Evolutionary conservation across 1,140 invertebrate species (phyloP).

Genomic region (Scaptomyza graminum): DNA sequence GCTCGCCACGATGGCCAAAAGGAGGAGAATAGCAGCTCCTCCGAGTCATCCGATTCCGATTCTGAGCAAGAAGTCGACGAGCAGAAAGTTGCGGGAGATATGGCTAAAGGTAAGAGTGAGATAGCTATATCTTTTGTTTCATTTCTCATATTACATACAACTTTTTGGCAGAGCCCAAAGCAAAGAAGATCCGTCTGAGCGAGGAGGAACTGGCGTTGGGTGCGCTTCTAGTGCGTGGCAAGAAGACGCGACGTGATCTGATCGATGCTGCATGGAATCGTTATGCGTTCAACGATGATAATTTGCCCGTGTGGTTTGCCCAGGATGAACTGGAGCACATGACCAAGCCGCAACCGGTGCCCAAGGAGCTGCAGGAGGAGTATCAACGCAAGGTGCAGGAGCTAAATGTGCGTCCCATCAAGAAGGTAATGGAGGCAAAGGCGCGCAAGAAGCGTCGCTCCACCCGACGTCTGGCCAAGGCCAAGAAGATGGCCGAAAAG

Average conservation of each 20-base stretch:
- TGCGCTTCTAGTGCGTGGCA: conserved; percentile 92
- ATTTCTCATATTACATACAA: too few relatives aligned
- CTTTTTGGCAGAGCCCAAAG: conserved; percentile 68
- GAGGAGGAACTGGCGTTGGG: conserved; percentile 95
- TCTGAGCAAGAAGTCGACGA: conserved; percentile 56
- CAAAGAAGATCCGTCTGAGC: conserved; percentile 90
- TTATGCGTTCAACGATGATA: conserved; percentile 93
- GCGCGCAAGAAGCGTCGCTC: conserved; percentile 97
- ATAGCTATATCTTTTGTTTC: background rate
- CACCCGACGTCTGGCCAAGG: conserved; percentile 93
- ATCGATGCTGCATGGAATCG: conserved; percentile 96
- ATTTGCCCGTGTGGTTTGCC: conserved; percentile 98
- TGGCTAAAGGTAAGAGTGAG: conserved; percentile 50
- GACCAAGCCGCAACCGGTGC: conserved; percentile 90
- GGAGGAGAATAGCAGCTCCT: conserved; percentile 60
- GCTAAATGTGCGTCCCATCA: conserved; percentile 96
- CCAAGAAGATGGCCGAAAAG: conserved; percentile 97
- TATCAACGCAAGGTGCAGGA: conserved; percentile 92
- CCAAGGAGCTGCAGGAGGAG: conserved; percentile 90
- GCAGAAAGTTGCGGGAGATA: conserved; percentile 43
- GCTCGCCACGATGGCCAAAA: conserved; percentile 63
- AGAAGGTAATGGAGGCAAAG: conserved; percentile 99
- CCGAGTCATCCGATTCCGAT: conserved; percentile 83
- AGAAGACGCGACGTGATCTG: conserved; percentile 93
- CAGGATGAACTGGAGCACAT: conserved; percentile 97